A percentile compares a stretch with the other conserved stretches of the same genome.
Evolutionary conservation across 2,797 vertebrate genomes (phyloP).

Genomic region (Rhinophrynus dorsalis): DNA sequence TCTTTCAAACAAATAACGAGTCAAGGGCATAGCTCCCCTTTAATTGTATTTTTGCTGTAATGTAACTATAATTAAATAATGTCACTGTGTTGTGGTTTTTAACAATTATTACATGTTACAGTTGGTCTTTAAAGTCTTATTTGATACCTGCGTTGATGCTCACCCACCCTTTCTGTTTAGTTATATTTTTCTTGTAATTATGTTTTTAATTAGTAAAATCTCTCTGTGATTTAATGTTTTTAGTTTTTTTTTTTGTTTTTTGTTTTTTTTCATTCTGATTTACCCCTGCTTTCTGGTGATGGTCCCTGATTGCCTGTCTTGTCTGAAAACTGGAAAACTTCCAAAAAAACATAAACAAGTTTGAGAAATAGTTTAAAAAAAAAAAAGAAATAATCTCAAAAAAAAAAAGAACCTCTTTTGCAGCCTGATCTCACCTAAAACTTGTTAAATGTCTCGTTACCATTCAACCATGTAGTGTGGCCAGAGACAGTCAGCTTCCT

Average conservation of each 20-base stretch:
- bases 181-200: slow-evolving; percentile 40
- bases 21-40: too few species aligned
- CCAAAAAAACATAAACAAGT: slow-evolving; percentile 63
- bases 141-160: slow-evolving; percentile 63
- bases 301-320: slow-evolving; percentile 99
- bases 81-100: slow-evolving; percentile 34
- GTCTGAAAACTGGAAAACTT: slow-evolving; percentile 83
- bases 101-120: slow-evolving; percentile 57
- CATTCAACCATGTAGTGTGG: slow-evolving; percentile 63
- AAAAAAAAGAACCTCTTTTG: slow-evolving; percentile 95
- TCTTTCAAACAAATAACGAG: too few species aligned
- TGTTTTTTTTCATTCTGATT: slow-evolving; percentile 61
- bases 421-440: slow-evolving; percentile 95
- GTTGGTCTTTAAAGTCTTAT: slow-evolving; percentile 62
- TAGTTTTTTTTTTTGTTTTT: slow-evolving; percentile 56
- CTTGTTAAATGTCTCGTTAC: slow-evolving; percentile 65
- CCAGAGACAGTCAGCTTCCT: slow-evolving; percentile 61
- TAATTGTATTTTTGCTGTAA: slow-evolving; percentile 28
- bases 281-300: slow-evolving; percentile 86
- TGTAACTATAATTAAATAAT: background rate
- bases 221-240: slow-evolving; percentile 53
- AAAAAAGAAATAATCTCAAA: slow-evolving; percentile 65
- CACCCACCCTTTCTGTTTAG: slow-evolving; percentile 63
- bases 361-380: slow-evolving; percentile 40
- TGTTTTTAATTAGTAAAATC: slow-evolving; percentile 66